Percentiles rank a stretch among this genome's conserved stretches.
Conservation (phyloP, 2,888 invertebrate genomes). For the Rutpela maculata region DNA sequence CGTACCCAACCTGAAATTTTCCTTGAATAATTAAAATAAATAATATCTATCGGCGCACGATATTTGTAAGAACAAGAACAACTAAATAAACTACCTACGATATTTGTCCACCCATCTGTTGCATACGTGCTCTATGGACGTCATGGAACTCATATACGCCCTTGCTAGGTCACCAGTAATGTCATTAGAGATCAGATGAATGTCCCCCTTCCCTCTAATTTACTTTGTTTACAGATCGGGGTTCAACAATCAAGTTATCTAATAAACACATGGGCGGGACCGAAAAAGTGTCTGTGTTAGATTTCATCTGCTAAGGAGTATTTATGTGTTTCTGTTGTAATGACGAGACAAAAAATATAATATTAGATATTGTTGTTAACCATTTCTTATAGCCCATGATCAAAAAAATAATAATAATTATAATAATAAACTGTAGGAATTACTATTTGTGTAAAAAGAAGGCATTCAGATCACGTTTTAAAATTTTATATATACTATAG, state of each 20-base stretch:
- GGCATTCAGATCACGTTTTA: too few relatives aligned
- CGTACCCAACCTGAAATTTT: too few relatives aligned
- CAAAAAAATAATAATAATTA: too few relatives aligned
- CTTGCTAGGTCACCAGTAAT: slow-evolving; percentile 55
- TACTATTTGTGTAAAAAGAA: too few relatives aligned
- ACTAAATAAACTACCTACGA: neutral
- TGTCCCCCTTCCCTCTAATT: slow-evolving; percentile 45
- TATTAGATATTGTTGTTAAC: neutral
- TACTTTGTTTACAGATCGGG: slow-evolving; percentile 26
- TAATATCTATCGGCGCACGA: too few relatives aligned
- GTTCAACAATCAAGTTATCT: slow-evolving; percentile 29
- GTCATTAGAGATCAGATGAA: slow-evolving; percentile 46
- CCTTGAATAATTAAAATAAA: too few relatives aligned
- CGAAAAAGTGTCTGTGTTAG: neutral
- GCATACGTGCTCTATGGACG: slow-evolving; percentile 1
- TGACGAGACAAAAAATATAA: neutral
- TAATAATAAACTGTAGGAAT: too few relatives aligned
- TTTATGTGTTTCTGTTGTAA: neutral
- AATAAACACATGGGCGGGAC: slow-evolving; percentile 26
- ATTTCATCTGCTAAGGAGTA: neutral
- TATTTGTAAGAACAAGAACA: too few relatives aligned
- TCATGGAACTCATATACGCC: slow-evolving; percentile 45
- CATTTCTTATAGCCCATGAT: too few relatives aligned
- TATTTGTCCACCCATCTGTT: neutral
- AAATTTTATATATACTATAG: too few relatives aligned